Evolutionary conservation across 2,888 invertebrate genomes (phyloP), one percentile per base, ranked within the genome.

Genomic region (Pollenia amentaria): DNA sequence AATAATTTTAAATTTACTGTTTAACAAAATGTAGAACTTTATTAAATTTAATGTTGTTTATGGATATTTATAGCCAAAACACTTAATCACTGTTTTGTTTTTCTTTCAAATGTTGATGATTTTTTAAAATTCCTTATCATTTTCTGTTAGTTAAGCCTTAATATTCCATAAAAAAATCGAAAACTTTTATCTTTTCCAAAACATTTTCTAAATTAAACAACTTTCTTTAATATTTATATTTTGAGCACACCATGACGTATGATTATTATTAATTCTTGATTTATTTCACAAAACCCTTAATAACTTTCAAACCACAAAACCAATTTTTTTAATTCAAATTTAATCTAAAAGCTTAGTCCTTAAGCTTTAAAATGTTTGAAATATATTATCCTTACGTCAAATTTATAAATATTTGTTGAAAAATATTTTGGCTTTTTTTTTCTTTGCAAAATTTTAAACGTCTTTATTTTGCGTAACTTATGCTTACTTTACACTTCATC

Each of bases 401-500:
- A 57, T 67, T 1, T 44, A 12, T 9, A 18, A 78, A 60, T 73
- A 64, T 46, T 46, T 70, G 42, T n/a, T 29, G 10, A 65, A 55
- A 38, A 67, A 12, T 14, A 18, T 18, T 53, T 80, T 29, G 18
- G 40, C 38, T 29, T 51, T 80, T 53, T n/a, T 12, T 64, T 11
- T 46, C 8, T 21, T 11, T 51, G n/a, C n/a, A 65, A 6, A 38
- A 70, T 46, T 42, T 67, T n/a, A 69, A 62, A 60, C 44, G 51
- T 29, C 21, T 72, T 78, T 65, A 40, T 42, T 70, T 51, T 29
- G 21, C 29, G 2, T 29, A 72, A 67, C 65, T 60, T 73, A 18
- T 67, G 65, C 64, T 83, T 72, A 73, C 53, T 73, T 76, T 53
- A 84, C 87, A 87, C 80, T 83, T 87, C 79, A 87, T 76, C 64